A percentile compares a stretch with the other conserved stretches of the same genome.
These are phyloP conservation scores for Decapterus maruadsi DNA, from an alignment of 2,797 vertebrate species.

Conservation along the genomic window DNA sequence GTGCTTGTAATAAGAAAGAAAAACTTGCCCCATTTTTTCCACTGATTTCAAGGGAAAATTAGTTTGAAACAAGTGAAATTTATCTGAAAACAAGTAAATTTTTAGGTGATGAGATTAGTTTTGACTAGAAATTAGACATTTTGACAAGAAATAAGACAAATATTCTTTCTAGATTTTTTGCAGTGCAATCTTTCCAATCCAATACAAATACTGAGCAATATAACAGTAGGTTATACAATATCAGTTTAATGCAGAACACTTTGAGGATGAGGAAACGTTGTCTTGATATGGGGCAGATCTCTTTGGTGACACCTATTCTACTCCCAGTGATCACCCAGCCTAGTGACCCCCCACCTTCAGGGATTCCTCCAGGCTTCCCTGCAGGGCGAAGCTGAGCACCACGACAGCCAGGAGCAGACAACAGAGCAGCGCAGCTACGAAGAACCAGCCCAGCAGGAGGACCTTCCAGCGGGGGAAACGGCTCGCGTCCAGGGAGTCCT, in stretches of 20 bases:
- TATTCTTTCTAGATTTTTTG: too few relatives aligned
- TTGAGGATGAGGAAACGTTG: background rate
- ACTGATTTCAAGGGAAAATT: too few relatives aligned
- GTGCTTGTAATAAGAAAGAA: too few relatives aligned
- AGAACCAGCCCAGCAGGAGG: constrained; percentile 90
- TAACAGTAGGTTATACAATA: too few relatives aligned
- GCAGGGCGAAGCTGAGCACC: constrained; percentile 91
- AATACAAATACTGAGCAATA: background rate
- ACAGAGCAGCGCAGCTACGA: constrained; percentile 86
- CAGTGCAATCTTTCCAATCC: background rate
- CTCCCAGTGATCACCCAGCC: background rate
- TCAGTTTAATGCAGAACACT: background rate
- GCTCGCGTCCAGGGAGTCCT: constrained; percentile 92
- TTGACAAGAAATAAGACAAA: too few relatives aligned
- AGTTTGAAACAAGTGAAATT: too few relatives aligned
- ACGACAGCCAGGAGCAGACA: constrained; percentile 86
- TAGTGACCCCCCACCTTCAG: constrained; percentile 82
- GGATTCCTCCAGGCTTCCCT: constrained; percentile 92
- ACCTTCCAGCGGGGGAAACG: constrained; percentile 94
- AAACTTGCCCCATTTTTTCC: too few relatives aligned
- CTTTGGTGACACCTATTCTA: background rate
- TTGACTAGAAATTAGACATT: too few relatives aligned
- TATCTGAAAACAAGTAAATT: too few relatives aligned
- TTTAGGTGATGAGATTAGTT: too few relatives aligned
- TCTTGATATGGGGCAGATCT: background rate